These are phyloP conservation scores for Megalurothrips usitatus DNA, from an alignment of 2,888 invertebrate species.

Conservation along the genomic window DNA sequence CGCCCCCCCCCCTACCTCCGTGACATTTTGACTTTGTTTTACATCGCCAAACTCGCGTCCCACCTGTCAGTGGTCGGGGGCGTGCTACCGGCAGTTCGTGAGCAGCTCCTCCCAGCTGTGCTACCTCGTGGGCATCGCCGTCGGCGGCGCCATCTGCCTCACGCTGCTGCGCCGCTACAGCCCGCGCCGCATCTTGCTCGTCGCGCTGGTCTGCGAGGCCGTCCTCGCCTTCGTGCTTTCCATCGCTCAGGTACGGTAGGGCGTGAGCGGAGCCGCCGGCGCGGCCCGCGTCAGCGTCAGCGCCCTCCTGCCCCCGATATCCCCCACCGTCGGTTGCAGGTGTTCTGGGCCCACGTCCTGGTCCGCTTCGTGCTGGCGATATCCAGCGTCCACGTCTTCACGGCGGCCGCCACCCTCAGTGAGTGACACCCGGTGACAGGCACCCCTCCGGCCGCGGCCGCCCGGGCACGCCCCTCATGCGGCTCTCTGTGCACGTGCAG, in stretches of 20 bases:
- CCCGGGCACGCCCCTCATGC: too few relatives aligned
- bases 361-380: slow-evolving; percentile 8
- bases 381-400: background rate
- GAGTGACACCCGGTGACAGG: background rate
- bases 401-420: background rate
- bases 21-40: too few relatives aligned
- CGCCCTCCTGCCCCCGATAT: too few relatives aligned
- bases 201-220: background rate
- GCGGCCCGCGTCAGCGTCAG: too few relatives aligned
- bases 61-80: background rate
- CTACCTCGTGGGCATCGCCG: slow-evolving; percentile 6
- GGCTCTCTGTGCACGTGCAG: background rate
- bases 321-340: background rate
- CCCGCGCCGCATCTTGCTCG: background rate
- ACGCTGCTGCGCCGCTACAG: background rate
- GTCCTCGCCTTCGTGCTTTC: background rate
- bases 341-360: background rate
- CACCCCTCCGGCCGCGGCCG: too few relatives aligned
- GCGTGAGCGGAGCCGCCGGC: too few relatives aligned
- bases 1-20: too few relatives aligned
- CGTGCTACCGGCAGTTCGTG: slow-evolving; percentile 2
- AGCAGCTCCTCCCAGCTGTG: background rate
- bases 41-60: background rate
- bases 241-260: background rate
- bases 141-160: slow-evolving; percentile 2